A percentile compares a stretch with the other conserved stretches of the same genome.
phyloP scores from a whole-genome alignment of 2,113 vertebrate species.

The Cyanistes caeruleus region DNA sequence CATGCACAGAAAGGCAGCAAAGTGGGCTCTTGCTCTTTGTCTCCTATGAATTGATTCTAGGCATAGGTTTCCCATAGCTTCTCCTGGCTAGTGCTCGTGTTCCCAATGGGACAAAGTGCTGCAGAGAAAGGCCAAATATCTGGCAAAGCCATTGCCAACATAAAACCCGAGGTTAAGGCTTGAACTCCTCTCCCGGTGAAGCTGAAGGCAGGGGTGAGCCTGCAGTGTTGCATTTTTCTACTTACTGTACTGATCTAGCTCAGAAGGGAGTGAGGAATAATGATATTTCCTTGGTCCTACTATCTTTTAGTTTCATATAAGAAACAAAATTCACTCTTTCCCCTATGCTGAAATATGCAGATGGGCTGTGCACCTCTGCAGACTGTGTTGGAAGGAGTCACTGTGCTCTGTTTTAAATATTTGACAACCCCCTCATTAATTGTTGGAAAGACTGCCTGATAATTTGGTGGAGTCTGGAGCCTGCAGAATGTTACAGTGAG shows the following conservation, averaged over 20 bases:
- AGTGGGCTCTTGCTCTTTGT: not conserved
- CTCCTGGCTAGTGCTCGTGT: not conserved
- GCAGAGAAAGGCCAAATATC: not conserved
- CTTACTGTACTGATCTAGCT: not conserved
- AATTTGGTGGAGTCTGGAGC: not conserved
- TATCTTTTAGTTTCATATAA: not conserved
- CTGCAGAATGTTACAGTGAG: conserved; percentile 38
- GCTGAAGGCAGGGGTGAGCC: not conserved
- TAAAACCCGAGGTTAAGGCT: not conserved
- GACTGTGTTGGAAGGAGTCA: not conserved
- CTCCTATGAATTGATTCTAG: not conserved
- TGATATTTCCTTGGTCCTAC: not conserved
- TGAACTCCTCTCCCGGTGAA: not conserved
- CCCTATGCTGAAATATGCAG: not conserved
- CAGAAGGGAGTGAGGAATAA: not conserved
- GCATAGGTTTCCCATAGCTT: not conserved
- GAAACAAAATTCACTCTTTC: not conserved
- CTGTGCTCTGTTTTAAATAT: conserved; percentile 20
- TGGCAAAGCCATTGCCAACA: not conserved
- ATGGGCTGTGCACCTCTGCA: not conserved
- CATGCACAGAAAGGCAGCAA: not conserved
- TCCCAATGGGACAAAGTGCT: not conserved
- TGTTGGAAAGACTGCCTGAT: conserved; percentile 3
- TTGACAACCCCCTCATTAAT: conserved; percentile 3
- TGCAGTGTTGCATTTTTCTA: not conserved